Evolutionary conservation across 2,888 invertebrate genomes (phyloP).

Genomic region (Drosophila niveifrons): DNA sequence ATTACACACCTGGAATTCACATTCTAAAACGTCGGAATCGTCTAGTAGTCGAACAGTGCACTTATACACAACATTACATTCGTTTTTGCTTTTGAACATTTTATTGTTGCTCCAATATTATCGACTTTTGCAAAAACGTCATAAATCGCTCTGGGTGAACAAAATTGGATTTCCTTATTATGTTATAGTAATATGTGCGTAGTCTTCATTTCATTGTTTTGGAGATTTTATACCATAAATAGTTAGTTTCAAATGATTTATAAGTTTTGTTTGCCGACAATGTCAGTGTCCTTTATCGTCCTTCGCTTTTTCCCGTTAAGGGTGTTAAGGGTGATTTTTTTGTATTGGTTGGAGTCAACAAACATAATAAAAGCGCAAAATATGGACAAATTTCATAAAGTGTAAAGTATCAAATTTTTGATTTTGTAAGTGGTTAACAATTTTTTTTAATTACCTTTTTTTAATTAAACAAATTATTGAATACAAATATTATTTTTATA

Average conservation of each 20-base stretch:
- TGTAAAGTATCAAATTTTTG: neutral
- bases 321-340: constrained; percentile 61
- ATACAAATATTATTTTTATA: neutral
- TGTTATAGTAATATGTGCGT: constrained; percentile 4
- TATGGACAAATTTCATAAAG: constrained; percentile 36
- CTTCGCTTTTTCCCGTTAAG: constrained; percentile 70
- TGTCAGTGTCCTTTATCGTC: constrained; percentile 78
- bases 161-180: constrained; percentile 8
- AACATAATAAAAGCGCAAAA: constrained; percentile 60
- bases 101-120: constrained; percentile 45
- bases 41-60: constrained; percentile 95
- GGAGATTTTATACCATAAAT: constrained; percentile 12
- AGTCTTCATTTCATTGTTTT: constrained; percentile 33
- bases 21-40: constrained; percentile 96
- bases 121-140: constrained; percentile 57
- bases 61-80: constrained; percentile 92
- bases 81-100: constrained; percentile 88
- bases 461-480: too few relatives aligned
- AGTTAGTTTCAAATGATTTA: constrained; percentile 29
- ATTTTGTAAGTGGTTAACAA: too few relatives aligned
- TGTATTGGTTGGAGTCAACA: constrained; percentile 47
- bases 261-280: constrained; percentile 68
- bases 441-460: too few relatives aligned
- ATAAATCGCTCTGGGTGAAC: constrained; percentile 18
- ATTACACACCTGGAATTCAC: constrained; percentile 93